Evolutionary conservation across 2,888 invertebrate genomes (phyloP), one percentile per base, ranked within the genome.

Genomic region (Pachliopta kotzebuea): DNA sequence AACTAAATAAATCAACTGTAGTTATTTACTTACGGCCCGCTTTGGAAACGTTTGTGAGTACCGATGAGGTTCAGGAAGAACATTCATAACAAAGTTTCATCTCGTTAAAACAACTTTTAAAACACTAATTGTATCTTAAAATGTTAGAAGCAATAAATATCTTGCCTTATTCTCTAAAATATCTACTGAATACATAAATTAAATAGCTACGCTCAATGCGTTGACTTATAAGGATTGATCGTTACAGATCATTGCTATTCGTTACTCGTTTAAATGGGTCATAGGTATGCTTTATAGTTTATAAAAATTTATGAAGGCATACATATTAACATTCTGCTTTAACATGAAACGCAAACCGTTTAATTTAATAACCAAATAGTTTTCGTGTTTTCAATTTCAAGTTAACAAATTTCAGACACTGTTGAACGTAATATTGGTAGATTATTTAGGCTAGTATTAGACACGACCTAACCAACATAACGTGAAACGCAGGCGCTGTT

Each of bases 401-500:
- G 26, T 63, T 45, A 56, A 56, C 21, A 52, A 45, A 45, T 52
- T 54, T 42, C n/a, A 31, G 56, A 31, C 23, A 59, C 59, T 55
- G 55, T 63, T 63, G 55, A 59, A 60, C 56, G 56, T 45, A 45
- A 45, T n/a, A n/a, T 45, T 45, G 50, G 17, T 26, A 26, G 9
- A 14, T 59, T 55, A 55, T 59, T 64, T 29, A 24, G 61, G 53
- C 31, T 42, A 37, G 31, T 24, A 50, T 17, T 37, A 24, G 56
- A 60, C 29, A 56, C 56, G 60, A 45, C 57, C 20, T 54, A 57
- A 53, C 57, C 56, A 50, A 65, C 52, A 31, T 26, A 23, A 56
- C 56, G 42, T 24, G 52, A 42, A 60, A 65, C 56, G 70, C 70
- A 72, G 62, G 68, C 68, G 68, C 67, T 68, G 70, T 79, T 76